These are phyloP conservation scores for Macquaria ambigua DNA, from an alignment of 2,113 vertebrate genomes.

Conservation along the genomic window DNA sequence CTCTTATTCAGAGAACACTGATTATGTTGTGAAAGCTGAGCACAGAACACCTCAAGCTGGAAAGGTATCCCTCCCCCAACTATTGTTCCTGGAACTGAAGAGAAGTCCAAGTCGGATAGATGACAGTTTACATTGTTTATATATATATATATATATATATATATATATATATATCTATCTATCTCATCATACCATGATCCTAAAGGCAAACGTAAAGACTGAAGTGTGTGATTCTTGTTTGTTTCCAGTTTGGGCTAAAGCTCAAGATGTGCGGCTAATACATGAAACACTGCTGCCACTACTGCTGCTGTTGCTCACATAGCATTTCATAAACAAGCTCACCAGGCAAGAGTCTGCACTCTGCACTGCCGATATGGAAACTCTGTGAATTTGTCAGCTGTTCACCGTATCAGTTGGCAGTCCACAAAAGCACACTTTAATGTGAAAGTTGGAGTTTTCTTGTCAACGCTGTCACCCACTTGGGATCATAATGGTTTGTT, in stretches of 20 bases:
- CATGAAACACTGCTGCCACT: not conserved
- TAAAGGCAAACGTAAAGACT: not conserved
- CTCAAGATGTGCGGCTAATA: not conserved
- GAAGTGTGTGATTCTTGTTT: not conserved
- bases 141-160: no score
- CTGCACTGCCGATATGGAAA: not conserved
- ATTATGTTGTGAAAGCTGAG: slow-evolving; percentile 19
- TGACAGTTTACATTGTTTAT: not conserved
- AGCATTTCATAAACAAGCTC: not conserved
- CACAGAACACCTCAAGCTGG: slow-evolving; percentile 19
- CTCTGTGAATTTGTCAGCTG: not conserved
- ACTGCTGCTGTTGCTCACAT: not conserved
- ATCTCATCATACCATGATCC: no score
- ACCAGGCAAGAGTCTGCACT: not conserved
- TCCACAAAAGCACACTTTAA: not conserved
- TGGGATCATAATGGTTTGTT: not conserved
- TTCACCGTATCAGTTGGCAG: not conserved
- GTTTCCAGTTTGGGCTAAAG: not conserved
- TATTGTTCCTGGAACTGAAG: not conserved
- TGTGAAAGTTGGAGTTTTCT: not conserved
- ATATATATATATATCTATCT: not conserved
- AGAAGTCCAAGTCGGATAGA: not conserved
- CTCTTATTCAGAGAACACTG: not conserved
- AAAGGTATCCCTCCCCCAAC: not conserved
- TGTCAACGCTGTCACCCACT: not conserved